A percentile compares a stretch with the other conserved stretches of the same genome.
Evolutionary conservation across 2,888 invertebrate genomes (phyloP).

Genomic region (Acrobasis suavella): DNA sequence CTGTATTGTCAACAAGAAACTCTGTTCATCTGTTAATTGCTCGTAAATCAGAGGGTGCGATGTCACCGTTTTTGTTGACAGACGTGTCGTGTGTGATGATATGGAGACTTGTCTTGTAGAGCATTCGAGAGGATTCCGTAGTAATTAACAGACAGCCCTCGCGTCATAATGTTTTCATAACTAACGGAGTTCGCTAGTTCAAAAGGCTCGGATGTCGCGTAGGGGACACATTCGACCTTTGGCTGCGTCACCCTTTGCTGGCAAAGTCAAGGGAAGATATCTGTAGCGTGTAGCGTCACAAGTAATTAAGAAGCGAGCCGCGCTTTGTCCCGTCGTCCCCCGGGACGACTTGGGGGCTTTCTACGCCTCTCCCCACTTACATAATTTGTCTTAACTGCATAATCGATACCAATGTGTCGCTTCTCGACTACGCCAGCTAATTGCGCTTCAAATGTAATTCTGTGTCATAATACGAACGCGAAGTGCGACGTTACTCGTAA

Average conservation of each 20-base stretch:
- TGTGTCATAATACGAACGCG: not conserved
- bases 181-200: constrained; percentile 38
- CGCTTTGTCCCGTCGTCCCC: constrained; percentile 55
- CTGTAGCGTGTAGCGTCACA: constrained; percentile 60
- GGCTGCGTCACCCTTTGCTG: constrained; percentile 52
- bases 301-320: constrained; percentile 74
- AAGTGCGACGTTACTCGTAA: constrained; percentile 26
- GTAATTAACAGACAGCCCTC: constrained; percentile 51
- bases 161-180: constrained; percentile 58
- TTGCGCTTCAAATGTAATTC: not conserved
- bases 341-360: constrained; percentile 49
- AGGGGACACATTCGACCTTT: constrained; percentile 32
- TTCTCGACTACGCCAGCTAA: constrained; percentile 36
- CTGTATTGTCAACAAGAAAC: constrained; percentile 34
- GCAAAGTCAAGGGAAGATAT: constrained; percentile 51
- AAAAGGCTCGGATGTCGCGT: constrained; percentile 31
- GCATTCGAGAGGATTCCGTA: constrained; percentile 26
- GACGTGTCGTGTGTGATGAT: not conserved
- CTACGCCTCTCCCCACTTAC: constrained; percentile 64
- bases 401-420: constrained; percentile 72
- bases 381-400: constrained; percentile 75
- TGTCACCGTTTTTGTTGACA: constrained; percentile 3
- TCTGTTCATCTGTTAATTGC: constrained; percentile 24
- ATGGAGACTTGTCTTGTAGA: not conserved
- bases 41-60: constrained; percentile 24